Conservation (phyloP, 2,797 vertebrate genomes). For the Pseudomugil tenellus region DNA sequence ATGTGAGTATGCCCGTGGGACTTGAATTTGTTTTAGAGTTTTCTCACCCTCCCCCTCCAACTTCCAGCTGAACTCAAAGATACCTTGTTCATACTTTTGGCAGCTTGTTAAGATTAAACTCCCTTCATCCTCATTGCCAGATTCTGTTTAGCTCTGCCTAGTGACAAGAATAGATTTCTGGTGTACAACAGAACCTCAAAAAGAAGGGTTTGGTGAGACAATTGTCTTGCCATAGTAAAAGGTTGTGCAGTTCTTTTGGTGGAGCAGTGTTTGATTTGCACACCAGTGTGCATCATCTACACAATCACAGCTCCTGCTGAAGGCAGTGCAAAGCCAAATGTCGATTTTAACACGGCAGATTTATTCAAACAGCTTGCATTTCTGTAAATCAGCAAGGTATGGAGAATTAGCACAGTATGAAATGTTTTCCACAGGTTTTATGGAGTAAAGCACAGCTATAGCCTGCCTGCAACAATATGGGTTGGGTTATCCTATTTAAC, state of each 20-base stretch:
- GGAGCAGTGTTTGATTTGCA: slow-evolving; percentile 36
- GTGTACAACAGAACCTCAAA: not conserved
- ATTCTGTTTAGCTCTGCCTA: slow-evolving; percentile 23
- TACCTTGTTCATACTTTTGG: slow-evolving; percentile 15
- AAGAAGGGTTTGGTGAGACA: no score
- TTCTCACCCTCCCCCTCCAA: slow-evolving; percentile 2
- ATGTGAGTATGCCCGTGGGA: slow-evolving; percentile 54
- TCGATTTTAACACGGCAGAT: slow-evolving; percentile 19
- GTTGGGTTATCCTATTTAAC: slow-evolving; percentile 58
- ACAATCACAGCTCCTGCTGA: slow-evolving; percentile 26
- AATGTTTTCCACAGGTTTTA: slow-evolving; percentile 47
- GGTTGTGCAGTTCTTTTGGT: slow-evolving; percentile 28
- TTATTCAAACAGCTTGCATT: slow-evolving; percentile 31
- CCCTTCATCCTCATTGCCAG: slow-evolving; percentile 5
- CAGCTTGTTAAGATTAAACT: slow-evolving; percentile 24
- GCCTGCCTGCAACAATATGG: slow-evolving; percentile 62
- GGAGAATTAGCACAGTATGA: slow-evolving; percentile 27
- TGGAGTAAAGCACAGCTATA: slow-evolving; percentile 59
- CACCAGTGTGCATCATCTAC: slow-evolving; percentile 29
- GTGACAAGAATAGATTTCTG: slow-evolving; percentile 16
- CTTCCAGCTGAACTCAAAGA: slow-evolving; percentile 12
- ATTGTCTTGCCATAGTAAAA: no score
- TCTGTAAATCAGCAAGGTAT: slow-evolving; percentile 52
- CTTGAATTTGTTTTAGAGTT: slow-evolving; percentile 27
- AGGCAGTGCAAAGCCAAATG: slow-evolving; percentile 24